Percentiles rank a stretch among this genome's conserved stretches.
These are phyloP conservation scores for Cossypha dichroa DNA, from an alignment of 2,797 vertebrate genomes.

Conservation along the genomic window DNA sequence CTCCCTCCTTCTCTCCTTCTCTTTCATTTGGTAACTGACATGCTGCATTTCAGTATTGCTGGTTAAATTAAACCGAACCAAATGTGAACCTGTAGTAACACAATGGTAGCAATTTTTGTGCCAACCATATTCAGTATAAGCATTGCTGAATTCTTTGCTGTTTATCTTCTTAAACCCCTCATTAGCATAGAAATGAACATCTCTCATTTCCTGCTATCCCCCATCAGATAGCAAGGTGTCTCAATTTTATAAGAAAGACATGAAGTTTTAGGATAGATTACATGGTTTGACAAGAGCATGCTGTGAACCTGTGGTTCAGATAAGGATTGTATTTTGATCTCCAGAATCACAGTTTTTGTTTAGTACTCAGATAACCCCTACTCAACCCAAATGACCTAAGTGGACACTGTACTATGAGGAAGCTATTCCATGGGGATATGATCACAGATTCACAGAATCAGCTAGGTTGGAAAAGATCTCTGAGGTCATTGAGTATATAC, in stretches of 20 bases:
- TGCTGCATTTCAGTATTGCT: neutral
- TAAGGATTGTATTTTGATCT: neutral
- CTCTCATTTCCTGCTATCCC: neutral
- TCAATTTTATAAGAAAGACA: slow-evolving; percentile 1
- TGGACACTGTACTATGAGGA: neutral
- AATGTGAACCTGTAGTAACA: neutral
- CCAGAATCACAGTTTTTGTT: neutral
- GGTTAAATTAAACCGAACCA: neutral
- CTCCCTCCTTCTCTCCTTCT: neutral
- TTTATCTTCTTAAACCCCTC: slow-evolving; percentile 20
- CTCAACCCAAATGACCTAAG: neutral
- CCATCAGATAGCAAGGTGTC: slow-evolving; percentile 3
- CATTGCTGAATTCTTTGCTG: neutral
- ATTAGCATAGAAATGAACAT: slow-evolving; percentile 51
- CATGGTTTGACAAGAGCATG: neutral
- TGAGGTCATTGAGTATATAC: neutral
- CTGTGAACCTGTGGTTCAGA: neutral
- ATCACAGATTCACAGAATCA: neutral
- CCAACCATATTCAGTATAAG: neutral
- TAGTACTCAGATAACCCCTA: neutral
- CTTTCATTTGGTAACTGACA: neutral
- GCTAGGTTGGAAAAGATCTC: neutral
- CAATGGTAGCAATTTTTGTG: neutral
- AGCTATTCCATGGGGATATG: neutral
- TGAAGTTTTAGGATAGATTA: slow-evolving; percentile 4